phyloP scores from a whole-genome alignment of 2,888 invertebrate species.

The Leucophenga maculata region DNA sequence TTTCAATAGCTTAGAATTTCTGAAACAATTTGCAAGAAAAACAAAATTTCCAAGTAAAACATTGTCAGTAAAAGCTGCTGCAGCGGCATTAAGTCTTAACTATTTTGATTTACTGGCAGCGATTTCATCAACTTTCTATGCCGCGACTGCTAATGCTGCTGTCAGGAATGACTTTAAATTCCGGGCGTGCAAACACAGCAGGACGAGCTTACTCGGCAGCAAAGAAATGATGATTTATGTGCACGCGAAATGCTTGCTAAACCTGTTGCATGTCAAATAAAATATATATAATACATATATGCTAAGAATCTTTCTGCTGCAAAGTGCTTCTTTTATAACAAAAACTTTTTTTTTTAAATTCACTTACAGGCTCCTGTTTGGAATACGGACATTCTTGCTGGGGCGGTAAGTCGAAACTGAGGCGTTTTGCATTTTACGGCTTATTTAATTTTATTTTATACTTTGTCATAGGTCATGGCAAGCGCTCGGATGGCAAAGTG shows the following conservation, averaged over 20 bases:
- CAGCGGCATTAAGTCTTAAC: background rate
- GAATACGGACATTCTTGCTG: constrained; percentile 71
- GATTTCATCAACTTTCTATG: background rate
- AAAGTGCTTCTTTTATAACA: no score
- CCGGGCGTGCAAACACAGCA: background rate
- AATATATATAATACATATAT: no score
- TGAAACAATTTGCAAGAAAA: background rate
- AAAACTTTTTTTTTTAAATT: no score
- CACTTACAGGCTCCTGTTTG: constrained; percentile 66
- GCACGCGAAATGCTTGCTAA: background rate
- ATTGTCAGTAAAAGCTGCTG: no score
- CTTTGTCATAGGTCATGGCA: constrained; percentile 58
- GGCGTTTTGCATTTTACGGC: background rate
- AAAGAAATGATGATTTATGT: constrained; percentile 8
- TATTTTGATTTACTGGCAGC: background rate
- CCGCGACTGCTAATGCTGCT: no score
- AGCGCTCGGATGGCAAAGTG: constrained; percentile 56
- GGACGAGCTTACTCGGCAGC: background rate
- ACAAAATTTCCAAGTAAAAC: background rate
- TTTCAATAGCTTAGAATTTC: no score
- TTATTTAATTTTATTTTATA: constrained; percentile 8
- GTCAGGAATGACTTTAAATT: no score
- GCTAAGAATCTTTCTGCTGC: no score
- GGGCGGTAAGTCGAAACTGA: constrained; percentile 64
- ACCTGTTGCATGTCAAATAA: constrained; percentile 6